phyloP scores from a whole-genome alignment of 2,113 vertebrate genomes.

The Chloropsis hardwickii region DNA sequence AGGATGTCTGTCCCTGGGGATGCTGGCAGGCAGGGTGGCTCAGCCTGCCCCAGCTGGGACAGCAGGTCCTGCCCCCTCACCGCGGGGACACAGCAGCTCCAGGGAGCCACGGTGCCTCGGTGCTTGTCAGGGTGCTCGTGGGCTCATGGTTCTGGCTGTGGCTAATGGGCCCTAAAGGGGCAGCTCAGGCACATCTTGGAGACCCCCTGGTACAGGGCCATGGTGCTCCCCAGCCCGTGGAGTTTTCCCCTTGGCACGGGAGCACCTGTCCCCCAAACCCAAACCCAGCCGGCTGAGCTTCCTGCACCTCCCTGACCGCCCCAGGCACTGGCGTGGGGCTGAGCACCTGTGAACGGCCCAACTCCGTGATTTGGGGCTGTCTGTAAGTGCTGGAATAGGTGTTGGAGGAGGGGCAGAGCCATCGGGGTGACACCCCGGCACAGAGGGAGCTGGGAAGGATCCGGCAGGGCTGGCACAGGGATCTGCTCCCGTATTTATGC shows the following conservation, averaged over 20 bases:
- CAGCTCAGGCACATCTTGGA: neutral
- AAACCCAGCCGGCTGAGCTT: neutral
- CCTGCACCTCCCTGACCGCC: neutral
- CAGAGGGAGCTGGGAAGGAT: neutral
- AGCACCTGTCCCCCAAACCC: neutral
- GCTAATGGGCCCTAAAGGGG: neutral
- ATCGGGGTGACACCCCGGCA: neutral
- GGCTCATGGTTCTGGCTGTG: neutral
- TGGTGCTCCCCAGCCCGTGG: neutral
- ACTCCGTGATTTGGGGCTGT: neutral
- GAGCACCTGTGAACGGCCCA: rapidly evolving
- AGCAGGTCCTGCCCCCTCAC: neutral
- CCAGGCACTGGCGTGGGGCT: neutral
- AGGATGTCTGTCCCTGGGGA: neutral
- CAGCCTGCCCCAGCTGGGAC: neutral
- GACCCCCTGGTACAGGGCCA: neutral
- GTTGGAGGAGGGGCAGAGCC: neutral
- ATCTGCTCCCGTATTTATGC: neutral
- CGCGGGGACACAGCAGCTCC: neutral
- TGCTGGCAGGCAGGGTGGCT: neutral
- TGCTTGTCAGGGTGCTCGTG: neutral
- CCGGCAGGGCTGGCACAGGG: neutral
- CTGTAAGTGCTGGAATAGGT: neutral
- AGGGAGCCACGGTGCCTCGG: neutral
- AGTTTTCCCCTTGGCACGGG: neutral